These are phyloP conservation scores for Apostichopus japonicus DNA, from an alignment of 35 echinoderm and acorn worm species.

Conservation along the genomic window DNA sequence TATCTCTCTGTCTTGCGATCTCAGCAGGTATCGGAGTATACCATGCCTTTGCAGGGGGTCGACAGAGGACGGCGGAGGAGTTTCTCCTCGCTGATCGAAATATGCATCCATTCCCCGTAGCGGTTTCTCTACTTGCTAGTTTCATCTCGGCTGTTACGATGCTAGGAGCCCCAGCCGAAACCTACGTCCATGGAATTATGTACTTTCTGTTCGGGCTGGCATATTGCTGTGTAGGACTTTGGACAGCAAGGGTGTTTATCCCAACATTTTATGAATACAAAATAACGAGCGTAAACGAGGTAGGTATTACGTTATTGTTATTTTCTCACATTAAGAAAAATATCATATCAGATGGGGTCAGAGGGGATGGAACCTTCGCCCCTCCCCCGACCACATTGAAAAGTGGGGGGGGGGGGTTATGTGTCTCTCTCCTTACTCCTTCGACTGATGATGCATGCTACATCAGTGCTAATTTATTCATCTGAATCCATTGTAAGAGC, in stretches of 20 bases:
- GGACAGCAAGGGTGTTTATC: not conserved
- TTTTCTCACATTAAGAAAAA: too few species aligned
- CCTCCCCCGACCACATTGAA: too few species aligned
- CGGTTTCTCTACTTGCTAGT: conserved; percentile 45
- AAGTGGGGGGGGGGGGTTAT: too few species aligned
- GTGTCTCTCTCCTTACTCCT: too few species aligned
- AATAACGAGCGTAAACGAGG: conserved; percentile 52
- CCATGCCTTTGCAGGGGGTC: conserved; percentile 46
- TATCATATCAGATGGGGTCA: too few species aligned
- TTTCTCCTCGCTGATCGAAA: conserved; percentile 41
- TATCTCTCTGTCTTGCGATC: not conserved
- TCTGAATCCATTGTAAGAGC: too few species aligned
- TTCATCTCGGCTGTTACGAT: conserved; percentile 44
- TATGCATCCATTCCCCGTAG: conserved; percentile 39
- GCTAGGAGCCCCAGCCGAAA: conserved; percentile 44
- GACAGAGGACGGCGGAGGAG: conserved; percentile 44
- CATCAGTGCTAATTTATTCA: too few species aligned
- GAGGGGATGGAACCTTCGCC: too few species aligned
- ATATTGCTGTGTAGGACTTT: not conserved
- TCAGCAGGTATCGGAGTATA: conserved; percentile 47
- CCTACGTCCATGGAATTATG: conserved; percentile 52
- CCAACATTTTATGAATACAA: conserved; percentile 24
- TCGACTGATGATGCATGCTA: too few species aligned
- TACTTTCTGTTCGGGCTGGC: not conserved
- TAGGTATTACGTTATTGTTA: not conserved